Conservation (phyloP, 2,113 vertebrate genomes). For the Petroica traversi region DNA sequence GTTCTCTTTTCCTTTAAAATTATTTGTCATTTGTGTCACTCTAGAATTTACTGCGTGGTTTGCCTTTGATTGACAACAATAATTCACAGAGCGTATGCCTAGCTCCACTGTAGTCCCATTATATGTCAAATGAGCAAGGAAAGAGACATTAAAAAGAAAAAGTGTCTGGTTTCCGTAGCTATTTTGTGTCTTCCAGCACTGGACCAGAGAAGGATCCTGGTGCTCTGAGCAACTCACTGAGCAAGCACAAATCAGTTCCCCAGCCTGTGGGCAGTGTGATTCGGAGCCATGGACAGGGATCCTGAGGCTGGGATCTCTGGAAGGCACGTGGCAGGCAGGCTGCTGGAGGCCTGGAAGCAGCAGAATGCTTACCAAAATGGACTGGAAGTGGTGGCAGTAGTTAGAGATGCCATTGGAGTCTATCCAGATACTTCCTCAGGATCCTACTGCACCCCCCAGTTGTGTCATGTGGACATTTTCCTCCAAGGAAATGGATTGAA, state of each 20-base stretch:
- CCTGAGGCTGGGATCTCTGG: neutral
- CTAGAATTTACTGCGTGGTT: neutral
- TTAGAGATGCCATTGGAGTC: neutral
- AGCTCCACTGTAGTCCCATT: neutral
- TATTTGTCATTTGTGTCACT: constrained; percentile 34
- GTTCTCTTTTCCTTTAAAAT: constrained; percentile 30
- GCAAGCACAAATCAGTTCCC: neutral
- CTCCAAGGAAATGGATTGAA: neutral
- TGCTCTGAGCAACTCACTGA: neutral
- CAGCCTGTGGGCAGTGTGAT: rapidly evolving
- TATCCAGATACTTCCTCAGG: neutral
- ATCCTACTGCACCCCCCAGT: neutral
- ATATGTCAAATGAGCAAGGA: neutral
- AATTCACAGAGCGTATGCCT: neutral
- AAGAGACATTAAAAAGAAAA: neutral
- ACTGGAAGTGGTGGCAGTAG: neutral
- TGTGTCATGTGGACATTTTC: neutral
- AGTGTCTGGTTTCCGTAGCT: neutral
- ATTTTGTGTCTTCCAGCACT: neutral
- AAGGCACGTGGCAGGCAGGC: neutral
- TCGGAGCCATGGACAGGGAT: neutral
- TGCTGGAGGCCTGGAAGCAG: neutral
- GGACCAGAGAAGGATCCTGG: neutral
- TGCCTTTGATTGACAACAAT: constrained; percentile 38
- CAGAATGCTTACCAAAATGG: neutral